A percentile compares a stretch with the other conserved stretches of the same genome.
Conservation (phyloP, 64 coral and sea anemone species). For the Stylophora pistillata region DNA sequence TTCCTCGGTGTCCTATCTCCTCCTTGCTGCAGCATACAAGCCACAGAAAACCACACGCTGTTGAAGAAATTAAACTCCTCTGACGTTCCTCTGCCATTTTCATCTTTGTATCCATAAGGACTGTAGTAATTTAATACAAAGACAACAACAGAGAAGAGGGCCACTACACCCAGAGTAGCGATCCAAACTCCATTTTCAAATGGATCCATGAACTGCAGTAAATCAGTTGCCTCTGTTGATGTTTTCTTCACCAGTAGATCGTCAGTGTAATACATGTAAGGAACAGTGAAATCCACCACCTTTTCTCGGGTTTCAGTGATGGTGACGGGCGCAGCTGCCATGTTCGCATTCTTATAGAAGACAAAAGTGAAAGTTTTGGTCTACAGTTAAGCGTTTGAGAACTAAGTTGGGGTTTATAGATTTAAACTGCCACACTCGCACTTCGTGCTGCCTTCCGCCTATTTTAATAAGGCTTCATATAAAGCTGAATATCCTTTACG, state of each 20-base stretch:
- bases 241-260: conserved; percentile 28
- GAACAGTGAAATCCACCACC: conserved; percentile 33
- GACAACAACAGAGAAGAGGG: not conserved
- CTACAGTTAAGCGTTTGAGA: too few relatives aligned
- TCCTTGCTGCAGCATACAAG: conserved; percentile 69
- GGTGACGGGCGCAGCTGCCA: conserved; percentile 2
- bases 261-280: conserved; percentile 36
- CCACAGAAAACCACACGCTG: conserved; percentile 44
- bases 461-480: not conserved
- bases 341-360: conserved; percentile 33
- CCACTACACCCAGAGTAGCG: not conserved
- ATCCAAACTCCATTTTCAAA: conserved; percentile 11
- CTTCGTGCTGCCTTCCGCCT: too few relatives aligned
- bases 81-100: conserved; percentile 12
- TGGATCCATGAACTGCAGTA: conserved; percentile 46
- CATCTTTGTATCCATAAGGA: conserved; percentile 55
- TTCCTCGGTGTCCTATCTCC: conserved; percentile 46
- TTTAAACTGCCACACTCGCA: not conserved
- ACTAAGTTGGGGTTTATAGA: not conserved
- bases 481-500: not conserved
- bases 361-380: too few relatives aligned
- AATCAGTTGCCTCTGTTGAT: conserved; percentile 8
- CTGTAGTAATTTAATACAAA: conserved; percentile 53
- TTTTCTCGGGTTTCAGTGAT: conserved; percentile 16
- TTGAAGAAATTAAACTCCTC: conserved; percentile 40